Base-by-base conservation (phyloP, 2,113 vertebrate genomes). In the Plestiodon gilberti region DNA sequence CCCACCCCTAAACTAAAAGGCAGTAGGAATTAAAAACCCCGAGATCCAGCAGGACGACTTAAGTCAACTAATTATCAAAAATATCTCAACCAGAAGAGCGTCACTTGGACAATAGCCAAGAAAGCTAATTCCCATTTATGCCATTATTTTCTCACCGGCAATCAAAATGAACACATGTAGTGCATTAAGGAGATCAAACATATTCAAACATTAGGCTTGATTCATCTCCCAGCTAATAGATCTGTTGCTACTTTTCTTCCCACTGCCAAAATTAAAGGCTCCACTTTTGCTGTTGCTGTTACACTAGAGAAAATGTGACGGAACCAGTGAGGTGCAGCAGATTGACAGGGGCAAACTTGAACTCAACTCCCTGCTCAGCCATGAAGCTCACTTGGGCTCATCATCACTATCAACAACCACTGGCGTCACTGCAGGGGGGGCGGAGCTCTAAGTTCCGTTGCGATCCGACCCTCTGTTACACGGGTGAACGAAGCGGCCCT, bases 41-140 rank as follows among this genome's bases (percentile, higher is more conserved):
- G 87, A 90, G 55, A 83, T 91, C 83, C 82, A 90, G 28, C 0
- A 0, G 0, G 28, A 78, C 85, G 0, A 67, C 48, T 87, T 89
- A 59, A 88, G 57, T 90, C 35, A 93, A 69, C 64, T 91, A 88
- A 90, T 90, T 59, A 88, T 67, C 81, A 77, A 90, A 83, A 92
- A 55, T 2, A 83, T 9, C 77, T 92, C 69, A 91, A 71, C 75
- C 48, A 64, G 79, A 92, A 91, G 55, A 91, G 2, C 2, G 75
- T 1, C 65, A 85, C 48, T 80, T 90, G 84, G 78, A 88, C 10
- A 87, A 84, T 5, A 88, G 3, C 28, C 62, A 87, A 78, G 15
- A 22, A 87, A 78, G 69, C 70, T 88, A 90, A 88, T 91, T 90
- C 17, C 17, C 15, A 82, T 77, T 76, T 90, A 71, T 35, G 3